Conservation (phyloP, 2,113 vertebrate genomes). For the Paracyprichromis sp. region DNA sequence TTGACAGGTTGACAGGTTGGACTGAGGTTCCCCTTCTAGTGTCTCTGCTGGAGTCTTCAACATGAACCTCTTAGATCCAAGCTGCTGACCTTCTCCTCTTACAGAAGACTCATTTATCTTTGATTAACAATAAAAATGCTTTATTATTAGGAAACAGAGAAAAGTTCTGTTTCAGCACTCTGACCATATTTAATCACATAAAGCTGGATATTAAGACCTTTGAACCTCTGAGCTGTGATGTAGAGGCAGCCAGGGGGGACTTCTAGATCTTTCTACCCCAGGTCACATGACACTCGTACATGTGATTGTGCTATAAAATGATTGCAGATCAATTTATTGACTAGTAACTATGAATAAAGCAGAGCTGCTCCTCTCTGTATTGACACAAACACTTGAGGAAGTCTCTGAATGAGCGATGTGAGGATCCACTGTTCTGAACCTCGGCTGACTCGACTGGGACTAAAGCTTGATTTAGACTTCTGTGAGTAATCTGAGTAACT, state of each 20-base stretch:
- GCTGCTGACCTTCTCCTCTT: rapidly evolving
- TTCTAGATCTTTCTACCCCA: rapidly evolving
- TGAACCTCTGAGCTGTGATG: neutral
- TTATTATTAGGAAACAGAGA: neutral
- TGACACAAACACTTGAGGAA: rapidly evolving
- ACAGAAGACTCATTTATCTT: rapidly evolving
- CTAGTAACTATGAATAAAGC: rapidly evolving
- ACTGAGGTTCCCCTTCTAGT: neutral
- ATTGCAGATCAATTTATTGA: rapidly evolving
- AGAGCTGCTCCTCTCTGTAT: rapidly evolving
- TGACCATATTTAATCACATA: neutral
- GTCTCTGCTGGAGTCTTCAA: neutral
- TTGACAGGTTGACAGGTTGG: rapidly evolving
- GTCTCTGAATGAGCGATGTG: neutral
- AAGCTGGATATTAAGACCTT: neutral
- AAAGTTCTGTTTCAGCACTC: neutral
- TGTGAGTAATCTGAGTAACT: neutral
- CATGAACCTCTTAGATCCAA: neutral
- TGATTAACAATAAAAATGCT: rapidly evolving
- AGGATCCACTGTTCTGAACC: neutral
- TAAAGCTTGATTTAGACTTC: rapidly evolving
- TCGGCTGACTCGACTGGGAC: neutral
- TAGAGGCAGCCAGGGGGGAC: rapidly evolving
- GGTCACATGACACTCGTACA: neutral
- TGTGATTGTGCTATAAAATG: neutral